Evolutionary conservation across 2,797 vertebrate genomes (phyloP).

Genomic region (Clarias laeviceps): DNA sequence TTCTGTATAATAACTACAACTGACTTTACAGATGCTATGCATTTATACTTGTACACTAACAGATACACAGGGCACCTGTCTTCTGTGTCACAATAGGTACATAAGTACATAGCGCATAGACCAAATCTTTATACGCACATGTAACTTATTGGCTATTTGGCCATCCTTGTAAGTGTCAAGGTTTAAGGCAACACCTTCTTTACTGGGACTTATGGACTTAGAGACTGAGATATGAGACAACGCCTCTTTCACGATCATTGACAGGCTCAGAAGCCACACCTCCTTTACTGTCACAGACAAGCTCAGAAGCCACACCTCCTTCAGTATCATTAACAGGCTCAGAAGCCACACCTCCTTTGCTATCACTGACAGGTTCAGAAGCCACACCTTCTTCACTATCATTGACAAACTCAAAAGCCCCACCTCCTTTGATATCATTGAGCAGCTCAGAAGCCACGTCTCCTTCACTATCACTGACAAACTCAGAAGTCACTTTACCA

Average conservation of each 20-base stretch:
- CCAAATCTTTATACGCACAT: too few species aligned
- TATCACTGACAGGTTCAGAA: too few species aligned
- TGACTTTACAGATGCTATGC: background rate
- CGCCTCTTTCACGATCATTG: too few species aligned
- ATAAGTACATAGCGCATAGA: too few species aligned
- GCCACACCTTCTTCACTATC: too few species aligned
- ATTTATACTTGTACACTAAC: background rate
- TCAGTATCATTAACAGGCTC: background rate
- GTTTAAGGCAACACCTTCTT: too few species aligned
- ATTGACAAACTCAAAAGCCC: background rate
- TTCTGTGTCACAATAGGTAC: too few species aligned
- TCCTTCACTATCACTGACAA: background rate
- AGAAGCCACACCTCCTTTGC: background rate
- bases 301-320: background rate
- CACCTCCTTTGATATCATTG: background rate
- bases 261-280: background rate
- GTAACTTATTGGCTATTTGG: too few species aligned
- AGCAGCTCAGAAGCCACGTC: background rate
- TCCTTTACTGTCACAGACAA: background rate
- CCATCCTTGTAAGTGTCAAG: too few species aligned
- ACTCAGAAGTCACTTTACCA: too few species aligned
- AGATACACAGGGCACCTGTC: background rate
- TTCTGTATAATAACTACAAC: background rate
- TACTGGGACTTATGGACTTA: too few species aligned
- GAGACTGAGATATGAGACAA: too few species aligned